Evolutionary conservation across 2,797 vertebrate genomes (phyloP), one percentile per base, ranked within the genome.

Genomic region (Parambassis ranga): DNA sequence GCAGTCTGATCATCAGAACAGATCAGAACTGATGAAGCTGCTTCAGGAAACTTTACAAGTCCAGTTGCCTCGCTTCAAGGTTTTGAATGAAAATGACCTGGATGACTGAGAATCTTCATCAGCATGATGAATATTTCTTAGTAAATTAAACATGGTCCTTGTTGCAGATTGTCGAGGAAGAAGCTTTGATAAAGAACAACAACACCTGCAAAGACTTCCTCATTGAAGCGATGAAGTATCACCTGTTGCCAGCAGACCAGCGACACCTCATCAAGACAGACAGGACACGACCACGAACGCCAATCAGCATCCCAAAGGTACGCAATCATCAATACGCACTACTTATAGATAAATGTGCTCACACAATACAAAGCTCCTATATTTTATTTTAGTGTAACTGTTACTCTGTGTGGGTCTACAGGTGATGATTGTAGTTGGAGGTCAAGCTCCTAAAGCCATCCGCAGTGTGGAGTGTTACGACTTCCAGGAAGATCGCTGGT

Each of bases 391-490:
- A 3, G 46, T 9, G 10, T 11, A 1, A n/a, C 6, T 9, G 8
- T 42, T 22, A 9, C 5, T 24, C 18, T 19, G 30, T 47, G 37
- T 47, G 26, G 32, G 0, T 24, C 19, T 24, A 1, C 90, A 98
- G 97, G 96, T 97, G 85, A 98, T 98, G 97, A 95, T 98, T 0
- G 97, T 98, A 78, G 97, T 98, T 38, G 97, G 97, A 0, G 97
- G 97, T 31, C 97, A 98, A 84, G 96, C 96, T 0, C 97, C 97
- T 8, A 98, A 98, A 87, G 97, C 97, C 23, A 98, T 98, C 80
- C 94, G 96, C 53, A 96, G 95, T 0, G 97, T 98, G 76, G 97
- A 98, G 83, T 98, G 97, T 87, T 98, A 98, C 6, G 96, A 98
- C 75, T 95, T 98, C 16, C 94, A 98, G 79, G 96, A 98, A 50